phyloP scores from a whole-genome alignment of 2,888 invertebrate genomes.

The Melieria picta region DNA sequence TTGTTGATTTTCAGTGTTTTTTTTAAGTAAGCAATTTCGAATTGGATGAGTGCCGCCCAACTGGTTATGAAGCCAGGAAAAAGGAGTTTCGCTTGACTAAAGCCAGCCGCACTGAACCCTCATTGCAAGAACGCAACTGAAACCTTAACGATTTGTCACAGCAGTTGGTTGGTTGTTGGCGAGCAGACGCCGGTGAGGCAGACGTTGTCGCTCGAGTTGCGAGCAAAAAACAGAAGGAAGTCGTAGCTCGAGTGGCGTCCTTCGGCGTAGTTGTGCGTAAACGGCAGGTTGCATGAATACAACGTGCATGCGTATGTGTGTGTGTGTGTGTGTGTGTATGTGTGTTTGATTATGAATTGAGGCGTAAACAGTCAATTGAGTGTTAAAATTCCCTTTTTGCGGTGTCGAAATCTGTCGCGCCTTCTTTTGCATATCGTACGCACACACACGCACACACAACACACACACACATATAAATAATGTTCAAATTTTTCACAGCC shows the following conservation, averaged over 20 bases:
- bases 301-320: slow-evolving; percentile 24
- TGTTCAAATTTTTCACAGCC: too few relatives aligned
- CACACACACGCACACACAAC: neutral
- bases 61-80: slow-evolving; percentile 29
- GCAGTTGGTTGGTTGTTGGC: too few relatives aligned
- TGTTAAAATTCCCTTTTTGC: slow-evolving; percentile 50
- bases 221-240: neutral
- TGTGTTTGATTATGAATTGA: slow-evolving; percentile 43
- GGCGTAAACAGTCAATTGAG: slow-evolving; percentile 63
- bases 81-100: slow-evolving; percentile 1
- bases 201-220: too few relatives aligned
- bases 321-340: slow-evolving; percentile 32
- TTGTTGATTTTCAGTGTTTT: too few relatives aligned
- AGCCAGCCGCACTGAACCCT: slow-evolving; percentile 6
- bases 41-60: neutral
- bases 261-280: too few relatives aligned
- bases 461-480: too few relatives aligned
- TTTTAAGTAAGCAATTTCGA: neutral
- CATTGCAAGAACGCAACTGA: slow-evolving; percentile 39
- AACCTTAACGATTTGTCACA: slow-evolving; percentile 25
- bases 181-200: too few relatives aligned
- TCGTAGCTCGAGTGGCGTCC: neutral
- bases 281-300: too few relatives aligned
- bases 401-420: slow-evolving; percentile 1
- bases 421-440: neutral